Evolutionary conservation across 2,113 vertebrate species (phyloP).

Genomic region (Taurulus bubalis): DNA sequence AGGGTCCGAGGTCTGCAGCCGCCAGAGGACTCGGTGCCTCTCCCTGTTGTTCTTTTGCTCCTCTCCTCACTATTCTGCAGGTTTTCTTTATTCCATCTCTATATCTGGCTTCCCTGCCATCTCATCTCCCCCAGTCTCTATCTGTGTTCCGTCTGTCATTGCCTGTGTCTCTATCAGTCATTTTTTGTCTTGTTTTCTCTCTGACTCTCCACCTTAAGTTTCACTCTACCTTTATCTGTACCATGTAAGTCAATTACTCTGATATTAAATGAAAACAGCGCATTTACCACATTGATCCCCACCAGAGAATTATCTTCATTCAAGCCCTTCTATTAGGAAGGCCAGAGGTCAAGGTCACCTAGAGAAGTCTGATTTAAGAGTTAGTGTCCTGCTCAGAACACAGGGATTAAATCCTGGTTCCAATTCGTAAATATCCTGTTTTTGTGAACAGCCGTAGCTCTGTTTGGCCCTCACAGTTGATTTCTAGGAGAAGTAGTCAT

Average conservation of each 20-base stretch:
- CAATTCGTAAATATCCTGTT: background rate
- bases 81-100: slow-evolving; percentile 37
- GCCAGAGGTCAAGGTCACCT: background rate
- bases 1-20: slow-evolving; percentile 75
- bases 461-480: background rate
- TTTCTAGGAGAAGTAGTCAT: background rate
- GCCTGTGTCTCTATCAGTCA: slow-evolving; percentile 33
- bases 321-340: background rate
- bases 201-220: slow-evolving; percentile 3
- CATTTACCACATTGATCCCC: background rate
- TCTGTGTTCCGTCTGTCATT: slow-evolving; percentile 15
- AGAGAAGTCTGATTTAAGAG: background rate
- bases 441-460: background rate
- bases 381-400: background rate
- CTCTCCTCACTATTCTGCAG: slow-evolving; percentile 46
- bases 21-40: slow-evolving; percentile 70
- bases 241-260: background rate
- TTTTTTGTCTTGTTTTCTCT: slow-evolving; percentile 19
- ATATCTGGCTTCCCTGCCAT: slow-evolving; percentile 43
- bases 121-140: background rate
- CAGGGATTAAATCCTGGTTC: background rate
- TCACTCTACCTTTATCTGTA: background rate
- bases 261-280: background rate
- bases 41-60: slow-evolving; percentile 73
- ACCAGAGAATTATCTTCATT: background rate